Base-by-base conservation (phyloP, 2,113 vertebrate genomes). In the Rhagologus leucostigma region DNA sequence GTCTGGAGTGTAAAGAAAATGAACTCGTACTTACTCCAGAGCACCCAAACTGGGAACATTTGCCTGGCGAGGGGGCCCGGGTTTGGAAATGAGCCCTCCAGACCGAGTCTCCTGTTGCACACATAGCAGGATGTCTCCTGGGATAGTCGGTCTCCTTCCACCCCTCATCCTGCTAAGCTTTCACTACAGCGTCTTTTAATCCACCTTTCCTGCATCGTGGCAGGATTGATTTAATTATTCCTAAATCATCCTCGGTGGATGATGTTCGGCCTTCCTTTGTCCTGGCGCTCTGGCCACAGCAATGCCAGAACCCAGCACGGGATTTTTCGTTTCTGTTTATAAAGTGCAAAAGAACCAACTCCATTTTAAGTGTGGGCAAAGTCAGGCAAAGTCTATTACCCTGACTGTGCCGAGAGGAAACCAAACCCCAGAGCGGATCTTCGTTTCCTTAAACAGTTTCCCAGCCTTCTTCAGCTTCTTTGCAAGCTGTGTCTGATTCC, bases 171-270 rank as follows among this genome's bases (percentile, higher is more conserved):
- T 37, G 46, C 64, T 85, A 75, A 91, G 94, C 94, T 97, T 97
- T 95, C 88, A 89, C 91, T 89, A 53, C 57, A 80, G 41, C 62
- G 46, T 89, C 87, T 94, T 96, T 84, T 96, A 96, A 97, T 96
- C 93, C 96, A 96, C 75, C 76, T 71, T 95, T 95, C 84, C 83
- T 92, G 78, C 77, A 64, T 27, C 62, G 35, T 94, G 92, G 39
- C 46, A 78, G 85, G 92, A 94, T 93, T 95, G 84, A 95, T 94
- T 95, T 96, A 97, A 97, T 97, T 95, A 87, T 93, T 94, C 73
- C 84, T 91, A 90, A 90, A 92, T 92, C 95, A 73, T 74, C 81
- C 82, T 83, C 39, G 11, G 73, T 77, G 83, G 79, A 95, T 86
- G 65, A 59, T 91, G 57, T n/a, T 78, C 81, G 74, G 74, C 78